phyloP scores from a whole-genome alignment of 1,140 invertebrate species.

The Leptinotarsa texana region DNA sequence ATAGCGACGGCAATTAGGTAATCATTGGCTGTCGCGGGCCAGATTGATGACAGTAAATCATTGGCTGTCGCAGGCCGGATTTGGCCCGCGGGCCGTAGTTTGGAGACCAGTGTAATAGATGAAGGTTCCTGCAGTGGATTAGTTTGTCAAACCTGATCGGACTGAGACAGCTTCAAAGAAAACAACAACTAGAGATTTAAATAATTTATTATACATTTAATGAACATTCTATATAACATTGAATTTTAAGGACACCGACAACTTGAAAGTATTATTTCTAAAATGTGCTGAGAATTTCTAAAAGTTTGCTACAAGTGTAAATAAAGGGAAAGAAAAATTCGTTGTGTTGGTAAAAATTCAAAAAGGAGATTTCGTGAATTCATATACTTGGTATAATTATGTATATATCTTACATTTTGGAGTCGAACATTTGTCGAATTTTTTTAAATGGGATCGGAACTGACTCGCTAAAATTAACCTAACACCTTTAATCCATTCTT shows the following conservation, averaged over 20 bases:
- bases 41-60: no score
- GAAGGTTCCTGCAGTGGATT: no score
- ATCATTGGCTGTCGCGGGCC: no score
- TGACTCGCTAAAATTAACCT: background rate
- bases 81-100: no score
- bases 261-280: constrained; percentile 47
- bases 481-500: constrained; percentile 28
- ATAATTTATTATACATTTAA: constrained; percentile 47
- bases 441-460: background rate
- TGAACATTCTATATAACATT: constrained; percentile 51
- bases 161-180: background rate
- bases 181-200: constrained; percentile 27
- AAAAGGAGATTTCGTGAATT: constrained; percentile 10
- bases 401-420: constrained; percentile 27
- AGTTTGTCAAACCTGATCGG: no score
- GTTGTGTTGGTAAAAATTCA: constrained; percentile 32
- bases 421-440: background rate
- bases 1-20: no score
- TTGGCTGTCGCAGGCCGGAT: no score
- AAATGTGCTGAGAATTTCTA: constrained; percentile 41
- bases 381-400: constrained; percentile 22
- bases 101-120: no score
- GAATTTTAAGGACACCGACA: constrained; percentile 51
- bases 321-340: constrained; percentile 34
- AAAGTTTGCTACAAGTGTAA: constrained; percentile 31